phyloP scores from a whole-genome alignment of 2,113 vertebrate species.

The Struthidea cinerea region DNA sequence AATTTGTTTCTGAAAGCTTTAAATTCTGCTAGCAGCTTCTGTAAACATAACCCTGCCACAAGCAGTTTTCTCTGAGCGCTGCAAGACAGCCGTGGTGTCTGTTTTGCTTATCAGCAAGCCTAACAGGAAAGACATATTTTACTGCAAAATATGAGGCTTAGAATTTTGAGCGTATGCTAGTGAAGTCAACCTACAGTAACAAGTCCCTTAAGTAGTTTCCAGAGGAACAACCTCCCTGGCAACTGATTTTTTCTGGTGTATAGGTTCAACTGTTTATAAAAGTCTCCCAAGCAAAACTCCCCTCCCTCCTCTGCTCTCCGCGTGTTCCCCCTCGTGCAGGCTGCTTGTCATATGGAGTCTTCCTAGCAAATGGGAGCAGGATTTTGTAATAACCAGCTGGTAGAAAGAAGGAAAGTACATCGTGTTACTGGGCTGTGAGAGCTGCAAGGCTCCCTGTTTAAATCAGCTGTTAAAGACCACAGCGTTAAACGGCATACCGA shows the following conservation, averaged over 20 bases:
- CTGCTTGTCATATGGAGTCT: neutral
- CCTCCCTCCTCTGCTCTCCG: neutral
- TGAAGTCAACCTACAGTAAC: neutral
- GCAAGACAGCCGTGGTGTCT: neutral
- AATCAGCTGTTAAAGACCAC: neutral
- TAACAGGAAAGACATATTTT: neutral
- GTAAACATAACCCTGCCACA: neutral
- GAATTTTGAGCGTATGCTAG: neutral
- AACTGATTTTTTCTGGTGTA: neutral
- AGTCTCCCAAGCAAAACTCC: neutral
- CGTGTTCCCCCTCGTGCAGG: neutral
- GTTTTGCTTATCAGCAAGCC: neutral
- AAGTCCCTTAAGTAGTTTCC: neutral
- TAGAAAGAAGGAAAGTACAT: neutral
- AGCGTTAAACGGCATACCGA: neutral
- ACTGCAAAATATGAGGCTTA: neutral
- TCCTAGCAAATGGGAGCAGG: neutral
- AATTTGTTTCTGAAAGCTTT: neutral
- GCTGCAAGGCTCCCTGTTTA: neutral
- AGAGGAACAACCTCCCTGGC: neutral
- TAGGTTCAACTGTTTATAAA: neutral
- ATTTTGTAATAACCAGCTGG: conserved; percentile 12
- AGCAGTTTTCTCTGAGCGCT: neutral
- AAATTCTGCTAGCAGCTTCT: neutral
- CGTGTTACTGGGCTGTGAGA: neutral